Base-by-base conservation (phyloP, 2,113 vertebrate genomes). In the Gallinago undulata region DNA sequence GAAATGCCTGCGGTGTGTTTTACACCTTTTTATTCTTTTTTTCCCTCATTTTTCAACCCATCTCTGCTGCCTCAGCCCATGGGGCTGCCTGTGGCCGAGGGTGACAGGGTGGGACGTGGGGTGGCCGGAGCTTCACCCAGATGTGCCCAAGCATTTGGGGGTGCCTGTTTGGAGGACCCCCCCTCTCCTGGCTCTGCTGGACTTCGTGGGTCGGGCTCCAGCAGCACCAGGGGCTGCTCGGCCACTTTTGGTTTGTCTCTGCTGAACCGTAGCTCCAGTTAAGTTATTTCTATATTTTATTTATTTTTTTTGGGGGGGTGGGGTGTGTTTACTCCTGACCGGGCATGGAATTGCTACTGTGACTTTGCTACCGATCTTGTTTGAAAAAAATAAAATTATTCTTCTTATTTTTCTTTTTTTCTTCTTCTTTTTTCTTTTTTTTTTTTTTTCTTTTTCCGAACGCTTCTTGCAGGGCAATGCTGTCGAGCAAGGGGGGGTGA, bases 331-430 rank as follows among this genome's bases (percentile, higher is more conserved):
- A 66, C 56, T 94, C 37, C 70, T 75, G 45, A 11, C 39, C 15
- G 50, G 86, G 68, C 37, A 33, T 11, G 16, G 48, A 56, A 62
- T 16, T 45, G 16, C 31, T 74, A 7, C 59, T 59, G 80, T 87
- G 86, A 74, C 80, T 95, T 76, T 77, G 82, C 79, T 92, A 60
- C 64, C 31, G 67, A 41, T 62, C 55, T 79, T 24, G 56, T 75
- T 33, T 53, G 48, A 10, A 77, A 79, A 79, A 76, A 89, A 81
- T 90, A 93, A 93, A 97, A 55, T 75, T 18, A 5, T 73, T 87
- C 0, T 16, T 78, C 86, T 77, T 80, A 51, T 51, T 51, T 25
- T 21, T 77, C 18, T 39, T 6, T 8, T 48, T 12, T 60, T 15
- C 9, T 28, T n/a, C 39, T 43, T 43, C 12, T 43, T 43, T 11